Base-by-base conservation (phyloP, 2,797 vertebrate genomes). In the Glossophaga mutica region DNA sequence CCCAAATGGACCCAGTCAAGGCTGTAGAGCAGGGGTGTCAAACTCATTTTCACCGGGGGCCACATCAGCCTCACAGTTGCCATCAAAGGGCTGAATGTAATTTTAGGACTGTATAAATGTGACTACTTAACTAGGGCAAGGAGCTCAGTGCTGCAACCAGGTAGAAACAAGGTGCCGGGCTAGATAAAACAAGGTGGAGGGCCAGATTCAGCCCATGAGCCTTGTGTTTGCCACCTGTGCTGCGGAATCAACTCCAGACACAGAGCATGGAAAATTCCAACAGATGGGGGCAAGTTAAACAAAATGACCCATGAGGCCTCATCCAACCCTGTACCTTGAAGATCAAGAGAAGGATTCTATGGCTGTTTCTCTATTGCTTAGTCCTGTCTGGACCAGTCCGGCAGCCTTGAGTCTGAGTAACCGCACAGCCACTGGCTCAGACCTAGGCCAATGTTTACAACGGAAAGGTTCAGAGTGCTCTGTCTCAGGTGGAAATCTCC, bases 381-480 rank as follows among this genome's bases (percentile, higher is more conserved):
- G 68, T 19, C 19, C 8, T 42, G 22, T 1, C 1, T 7, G 32
- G n/a, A 24, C 15, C 0, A 0, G 3, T 9, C 29, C 3, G 55
- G 32, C 42, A 94, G 8, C 48, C 68, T 34, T 32, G 21, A 83
- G 68, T 32, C 22, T 29, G 50, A 18, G 44, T 29, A 34, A 55
- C 21, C 3, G 21, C 12, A 86, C 26, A 26, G n/a, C 19, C 59
- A 7, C 50, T n/a, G 11, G 16, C 18, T n/a, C 24, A 19, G 14
- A 14, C 42, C 57, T 9, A 52, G 26, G 78, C 24, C 12, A 48
- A 0, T 1, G 2, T 19, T 62, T 42, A 32, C 12, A 26, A 37
- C 29, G 15, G 19, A 50, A 77, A 52, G 22, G 7, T 1, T 42
- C 22, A 6, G 2, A 7, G 14, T 5, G 19, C 15, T 62, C 10